These are phyloP conservation scores for Nomada ferruginata DNA, from an alignment of 2,888 invertebrate genomes.

Conservation along the genomic window DNA sequence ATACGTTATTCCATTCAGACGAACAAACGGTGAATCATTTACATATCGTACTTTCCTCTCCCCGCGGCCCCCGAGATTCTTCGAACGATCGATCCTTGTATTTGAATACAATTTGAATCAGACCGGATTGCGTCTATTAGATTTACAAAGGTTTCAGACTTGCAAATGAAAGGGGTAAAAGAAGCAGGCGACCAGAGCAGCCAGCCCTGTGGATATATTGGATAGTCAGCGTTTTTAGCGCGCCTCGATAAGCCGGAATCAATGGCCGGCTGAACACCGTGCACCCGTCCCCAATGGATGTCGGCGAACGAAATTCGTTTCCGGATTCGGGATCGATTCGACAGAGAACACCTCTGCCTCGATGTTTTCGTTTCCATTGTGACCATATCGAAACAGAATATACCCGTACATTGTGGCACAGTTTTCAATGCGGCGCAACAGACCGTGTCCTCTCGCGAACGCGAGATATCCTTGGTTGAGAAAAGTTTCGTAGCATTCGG, in stretches of 20 bases:
- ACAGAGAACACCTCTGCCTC: slow-evolving; percentile 18
- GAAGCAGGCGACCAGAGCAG: slow-evolving; percentile 34
- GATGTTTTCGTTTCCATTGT: slow-evolving; percentile 32
- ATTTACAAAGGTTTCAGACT: slow-evolving; percentile 56
- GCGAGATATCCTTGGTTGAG: background rate
- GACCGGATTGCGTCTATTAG: slow-evolving; percentile 30
- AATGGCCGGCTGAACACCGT: slow-evolving; percentile 42
- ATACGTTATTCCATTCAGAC: slow-evolving; percentile 14
- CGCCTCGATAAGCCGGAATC: slow-evolving; percentile 50
- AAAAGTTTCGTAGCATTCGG: background rate
- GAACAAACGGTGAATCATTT: slow-evolving; percentile 8
- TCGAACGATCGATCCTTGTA: slow-evolving; percentile 19
- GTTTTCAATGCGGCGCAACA: too few species aligned
- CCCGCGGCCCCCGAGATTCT: background rate
- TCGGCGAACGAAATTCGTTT: slow-evolving; percentile 55
- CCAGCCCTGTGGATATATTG: slow-evolving; percentile 51
- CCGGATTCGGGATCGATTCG: slow-evolving; percentile 50
- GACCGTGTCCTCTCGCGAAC: background rate
- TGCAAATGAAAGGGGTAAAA: slow-evolving; percentile 51
- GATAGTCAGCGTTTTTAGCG: slow-evolving; percentile 56
- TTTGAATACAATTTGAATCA: slow-evolving; percentile 38
- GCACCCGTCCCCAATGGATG: slow-evolving; percentile 10
- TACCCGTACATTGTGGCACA: background rate
- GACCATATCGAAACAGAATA: slow-evolving; percentile 26
- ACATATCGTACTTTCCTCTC: background rate